Base-by-base conservation (phyloP, 2,888 invertebrate genomes). In the Xiphydria camelus region DNA sequence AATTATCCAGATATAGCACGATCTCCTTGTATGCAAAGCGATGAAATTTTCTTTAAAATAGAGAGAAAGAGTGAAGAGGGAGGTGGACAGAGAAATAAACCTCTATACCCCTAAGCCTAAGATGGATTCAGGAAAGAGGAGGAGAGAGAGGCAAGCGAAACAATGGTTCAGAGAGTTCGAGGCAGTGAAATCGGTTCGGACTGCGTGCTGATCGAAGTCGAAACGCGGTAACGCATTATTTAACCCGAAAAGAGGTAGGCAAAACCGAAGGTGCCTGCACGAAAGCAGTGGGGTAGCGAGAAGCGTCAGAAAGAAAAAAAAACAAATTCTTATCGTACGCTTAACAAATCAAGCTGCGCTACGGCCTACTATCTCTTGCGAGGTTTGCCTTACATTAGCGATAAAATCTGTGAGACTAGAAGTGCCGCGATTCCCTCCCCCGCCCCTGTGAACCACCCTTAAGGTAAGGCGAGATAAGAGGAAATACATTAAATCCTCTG, bases 381-480 rank as follows among this genome's bases (percentile, higher is more conserved):
- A 15, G 34, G 18, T 19, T 34, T 34, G 34, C 34, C 19, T 34
- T 34, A 34, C 54, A 59, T 63, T 62, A 62, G 45, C 51, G 65
- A 67, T 66, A 63, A 61, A 53, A 67, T 63, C 64, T 58, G 59
- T 57, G 58, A 64, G 58, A 56, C 45, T 53, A 51, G 54, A 60
- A 58, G 58, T 58, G 51, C 52, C 60, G 61, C 60, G 53, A 54
- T 58, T 51, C 56, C 54, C 60, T 57, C 55, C 48, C 56, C 49
- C 52, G 45, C 47, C 54, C 50, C 53, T 54, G 45, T 32, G 56
- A 62, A 58, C 56, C 61, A 48, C 57, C 55, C 63, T 63, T 56
- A 53, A 61, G 51, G 57, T 47, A 55, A 61, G 51, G 51, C 50
- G 18, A 59, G 61, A 62, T 62, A 62, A 59, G 57, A 53, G 49